These are phyloP conservation scores for Brachyhypopomus occidentalis DNA, from an alignment of 2,113 vertebrate species.

Conservation along the genomic window DNA sequence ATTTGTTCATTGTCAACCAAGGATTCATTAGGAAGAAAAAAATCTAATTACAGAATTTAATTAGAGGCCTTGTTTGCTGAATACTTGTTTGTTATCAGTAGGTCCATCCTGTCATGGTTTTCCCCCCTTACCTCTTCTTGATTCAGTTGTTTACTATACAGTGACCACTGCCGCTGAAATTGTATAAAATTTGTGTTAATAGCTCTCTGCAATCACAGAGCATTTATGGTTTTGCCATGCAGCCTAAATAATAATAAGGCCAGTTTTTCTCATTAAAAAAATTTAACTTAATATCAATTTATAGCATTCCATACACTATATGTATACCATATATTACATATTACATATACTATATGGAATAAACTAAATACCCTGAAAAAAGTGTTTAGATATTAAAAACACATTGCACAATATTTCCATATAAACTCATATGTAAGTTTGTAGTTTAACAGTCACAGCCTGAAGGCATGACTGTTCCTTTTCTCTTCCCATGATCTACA, in stretches of 20 bases:
- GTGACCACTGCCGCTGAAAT: constrained; percentile 34
- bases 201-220: not conserved
- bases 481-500: too few relatives aligned
- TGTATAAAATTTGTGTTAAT: constrained; percentile 17
- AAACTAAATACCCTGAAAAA: not conserved
- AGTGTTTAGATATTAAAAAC: too few relatives aligned
- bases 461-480: too few relatives aligned
- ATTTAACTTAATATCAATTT: too few relatives aligned
- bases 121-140: constrained; percentile 25
- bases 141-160: constrained; percentile 31
- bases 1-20: constrained; percentile 70
- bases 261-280: not conserved
- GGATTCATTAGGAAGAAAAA: constrained; percentile 67
- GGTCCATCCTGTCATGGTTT: constrained; percentile 59
- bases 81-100: constrained; percentile 65
- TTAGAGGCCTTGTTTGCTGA: constrained; percentile 67
- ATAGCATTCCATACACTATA: too few relatives aligned
- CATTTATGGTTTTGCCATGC: not conserved
- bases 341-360: not conserved
- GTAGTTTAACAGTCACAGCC: too few relatives aligned
- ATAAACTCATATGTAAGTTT: too few relatives aligned
- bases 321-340: too few relatives aligned
- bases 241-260: not conserved
- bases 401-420: too few relatives aligned
- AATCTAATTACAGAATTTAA: constrained; percentile 74